Conservation (phyloP, 2,888 invertebrate genomes). For the Caenorhabditis wallacei region DNA sequence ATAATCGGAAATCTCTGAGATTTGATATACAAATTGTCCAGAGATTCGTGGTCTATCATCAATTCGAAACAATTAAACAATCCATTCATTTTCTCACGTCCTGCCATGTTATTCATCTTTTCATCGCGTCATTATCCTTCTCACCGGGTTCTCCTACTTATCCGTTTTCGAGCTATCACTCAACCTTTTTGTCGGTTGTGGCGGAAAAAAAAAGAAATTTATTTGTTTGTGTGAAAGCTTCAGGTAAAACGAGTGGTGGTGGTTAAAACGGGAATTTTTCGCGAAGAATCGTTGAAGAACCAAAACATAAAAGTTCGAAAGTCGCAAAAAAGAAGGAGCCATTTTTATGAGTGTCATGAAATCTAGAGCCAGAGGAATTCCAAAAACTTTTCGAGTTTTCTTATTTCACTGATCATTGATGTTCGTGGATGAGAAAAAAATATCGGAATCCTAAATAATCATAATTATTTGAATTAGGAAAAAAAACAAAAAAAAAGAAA, state of each 20-base stretch:
- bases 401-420: slow-evolving; percentile 34
- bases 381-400: slow-evolving; percentile 23
- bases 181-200: slow-evolving; percentile 48
- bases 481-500: not conserved
- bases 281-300: slow-evolving; percentile 15
- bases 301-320: slow-evolving; percentile 55
- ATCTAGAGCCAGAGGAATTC: slow-evolving; percentile 10
- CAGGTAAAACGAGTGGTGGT: slow-evolving; percentile 9
- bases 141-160: slow-evolving; percentile 8
- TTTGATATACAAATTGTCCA: slow-evolving; percentile 6
- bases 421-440: not conserved
- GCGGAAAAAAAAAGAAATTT: slow-evolving; percentile 48
- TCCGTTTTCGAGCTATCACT: slow-evolving; percentile 53
- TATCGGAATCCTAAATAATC: not conserved
- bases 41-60: slow-evolving; percentile 24
- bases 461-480: not conserved
- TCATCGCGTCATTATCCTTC: slow-evolving; percentile 46
- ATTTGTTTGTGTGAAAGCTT: slow-evolving; percentile 51
- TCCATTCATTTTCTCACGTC: slow-evolving; percentile 55
- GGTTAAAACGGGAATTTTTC: slow-evolving; percentile 14
- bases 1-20: no score
- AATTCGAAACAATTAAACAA: slow-evolving; percentile 44
- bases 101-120: slow-evolving; percentile 61
- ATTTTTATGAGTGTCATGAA: slow-evolving; percentile 56
- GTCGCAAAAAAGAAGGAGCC: slow-evolving; percentile 12